phyloP scores from a whole-genome alignment of 2,797 vertebrate species.

The Hypotaenidia philippensis region DNA sequence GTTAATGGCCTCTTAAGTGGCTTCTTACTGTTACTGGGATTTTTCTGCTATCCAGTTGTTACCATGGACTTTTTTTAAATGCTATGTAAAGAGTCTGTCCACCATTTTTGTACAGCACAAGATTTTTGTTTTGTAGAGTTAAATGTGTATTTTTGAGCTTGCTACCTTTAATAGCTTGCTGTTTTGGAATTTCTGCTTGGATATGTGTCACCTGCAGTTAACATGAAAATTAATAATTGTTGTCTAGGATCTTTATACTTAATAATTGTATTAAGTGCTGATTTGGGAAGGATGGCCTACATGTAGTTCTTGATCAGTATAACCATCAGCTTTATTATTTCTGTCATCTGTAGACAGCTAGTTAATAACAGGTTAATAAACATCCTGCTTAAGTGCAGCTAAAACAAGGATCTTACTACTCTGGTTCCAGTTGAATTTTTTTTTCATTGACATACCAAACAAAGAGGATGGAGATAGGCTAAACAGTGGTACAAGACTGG shows the following conservation, averaged over 20 bases:
- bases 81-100: not conserved
- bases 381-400: not conserved
- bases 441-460: not conserved
- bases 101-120: not conserved
- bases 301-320: not conserved
- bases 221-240: not conserved
- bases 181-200: not conserved
- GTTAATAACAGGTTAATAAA: not conserved
- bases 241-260: no score
- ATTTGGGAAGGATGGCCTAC: not conserved
- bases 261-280: not conserved
- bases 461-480: not conserved
- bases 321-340: not conserved
- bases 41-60: not conserved
- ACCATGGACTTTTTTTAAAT: not conserved
- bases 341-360: not conserved
- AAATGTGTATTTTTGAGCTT: not conserved
- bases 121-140: not conserved
- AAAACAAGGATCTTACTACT: not conserved
- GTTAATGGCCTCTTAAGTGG: not conserved
- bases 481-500: not conserved
- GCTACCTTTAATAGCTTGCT: not conserved
- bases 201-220: not conserved
- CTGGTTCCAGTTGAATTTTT: not conserved
- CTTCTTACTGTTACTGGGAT: not conserved